Evolutionary conservation across 2,113 vertebrate genomes (phyloP), one percentile per base, ranked within the genome.

Genomic region (Tilapia sparmanii): DNA sequence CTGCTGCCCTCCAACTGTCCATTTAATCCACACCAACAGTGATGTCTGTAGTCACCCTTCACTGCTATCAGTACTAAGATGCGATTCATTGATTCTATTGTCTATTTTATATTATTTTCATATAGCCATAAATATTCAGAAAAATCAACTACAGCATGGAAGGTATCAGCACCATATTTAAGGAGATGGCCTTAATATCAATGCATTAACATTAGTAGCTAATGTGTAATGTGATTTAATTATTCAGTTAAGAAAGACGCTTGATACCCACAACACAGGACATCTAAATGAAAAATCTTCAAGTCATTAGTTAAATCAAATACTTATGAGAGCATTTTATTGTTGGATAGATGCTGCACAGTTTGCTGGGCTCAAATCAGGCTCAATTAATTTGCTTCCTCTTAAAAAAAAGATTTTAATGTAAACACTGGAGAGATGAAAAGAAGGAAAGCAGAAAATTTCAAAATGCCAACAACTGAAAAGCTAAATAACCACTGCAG

Each of bases 1-100:
- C 84, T 94, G 80, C 96, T 96, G 96, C 96, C 93, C 94, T 91
- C 93, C 86, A 89, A 59, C 93, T 94, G 86, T 52, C 87, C 90
- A 73, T 55, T n/a, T 15, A 7, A 45, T 35, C 92, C 42, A 86
- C 86, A 80, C 2, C 80, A 55, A 12, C 42, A 22, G 10, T 4
- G 4, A 50, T 29, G 26, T n/a, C 26, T 78, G 5, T 29, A 52
- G 45, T 78, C 45, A 19, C 10, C 47, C 73, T n/a, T 52, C 73
- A 33, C 42, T 78, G 45, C 22, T 3, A 0, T 45, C 22, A 73
- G 68, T 26, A 73, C 6, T 3, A 26, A 26, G 73, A 31, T 31
- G 24, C 0, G 2, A 47, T 1, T 76, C 71, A 52, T 8, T 68
- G 26, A 47, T 50, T 78, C 3, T 50, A 12, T 31, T 78, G 45